These are phyloP conservation scores for Diarsia rubi DNA, from an alignment of 2,888 invertebrate species.

Conservation along the genomic window DNA sequence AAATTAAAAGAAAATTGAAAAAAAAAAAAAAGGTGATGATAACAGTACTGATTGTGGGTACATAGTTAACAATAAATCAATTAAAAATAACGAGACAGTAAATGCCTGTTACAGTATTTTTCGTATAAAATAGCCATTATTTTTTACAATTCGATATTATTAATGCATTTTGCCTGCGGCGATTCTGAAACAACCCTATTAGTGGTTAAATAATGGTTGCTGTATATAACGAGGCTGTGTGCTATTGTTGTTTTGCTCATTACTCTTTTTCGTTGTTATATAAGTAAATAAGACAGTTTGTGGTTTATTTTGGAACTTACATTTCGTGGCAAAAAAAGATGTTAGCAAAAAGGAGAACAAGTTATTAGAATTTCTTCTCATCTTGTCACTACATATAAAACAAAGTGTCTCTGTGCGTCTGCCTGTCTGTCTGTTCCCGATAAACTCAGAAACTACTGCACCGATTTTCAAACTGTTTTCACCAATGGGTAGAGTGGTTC, in stretches of 20 bases:
- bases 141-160: conserved; percentile 41
- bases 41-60: too few relatives aligned
- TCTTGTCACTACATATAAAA: too few relatives aligned
- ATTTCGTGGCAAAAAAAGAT: not conserved
- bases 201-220: conserved; percentile 37
- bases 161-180: conserved; percentile 42
- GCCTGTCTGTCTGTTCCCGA: too few relatives aligned
- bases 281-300: not conserved
- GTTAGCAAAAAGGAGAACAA: too few relatives aligned
- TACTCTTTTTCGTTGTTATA: conserved; percentile 11
- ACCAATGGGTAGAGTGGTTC: too few relatives aligned
- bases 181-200: conserved; percentile 45
- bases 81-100: conserved; percentile 23
- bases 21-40: too few relatives aligned
- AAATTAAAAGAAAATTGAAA: too few relatives aligned
- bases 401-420: too few relatives aligned
- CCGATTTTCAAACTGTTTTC: too few relatives aligned
- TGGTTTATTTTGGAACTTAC: not conserved
- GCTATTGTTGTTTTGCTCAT: conserved; percentile 29
- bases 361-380: not conserved
- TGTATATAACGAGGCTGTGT: conserved; percentile 1
- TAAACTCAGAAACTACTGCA: too few relatives aligned
- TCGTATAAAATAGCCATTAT: conserved; percentile 14
- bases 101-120: conserved; percentile 6
- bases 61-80: not conserved